These are phyloP conservation scores for Crenuchus spilurus DNA, from an alignment of 2,797 vertebrate genomes.

Conservation along the genomic window DNA sequence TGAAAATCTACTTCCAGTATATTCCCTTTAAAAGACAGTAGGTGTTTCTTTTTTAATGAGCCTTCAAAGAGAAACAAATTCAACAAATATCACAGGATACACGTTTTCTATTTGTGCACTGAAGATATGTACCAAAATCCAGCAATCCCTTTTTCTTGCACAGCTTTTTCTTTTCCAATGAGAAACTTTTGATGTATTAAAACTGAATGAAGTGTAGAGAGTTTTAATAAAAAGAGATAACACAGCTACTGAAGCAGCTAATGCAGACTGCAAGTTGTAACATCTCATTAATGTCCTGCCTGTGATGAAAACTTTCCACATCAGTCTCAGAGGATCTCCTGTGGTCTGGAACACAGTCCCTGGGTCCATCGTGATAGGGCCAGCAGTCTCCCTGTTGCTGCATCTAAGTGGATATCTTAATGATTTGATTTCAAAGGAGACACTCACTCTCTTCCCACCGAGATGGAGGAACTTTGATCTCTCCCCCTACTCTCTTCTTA, in stretches of 20 bases:
- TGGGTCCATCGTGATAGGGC: conserved; percentile 57
- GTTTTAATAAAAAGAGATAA: conserved; percentile 24
- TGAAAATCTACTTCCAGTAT: neutral
- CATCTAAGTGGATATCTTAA: conserved; percentile 65
- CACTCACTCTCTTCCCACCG: conserved; percentile 60
- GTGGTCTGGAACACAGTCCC: conserved; percentile 55
- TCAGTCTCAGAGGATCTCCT: conserved; percentile 47
- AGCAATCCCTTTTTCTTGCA: neutral
- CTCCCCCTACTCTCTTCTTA: conserved; percentile 38
- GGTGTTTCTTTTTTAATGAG: neutral
- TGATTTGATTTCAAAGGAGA: conserved; percentile 72
- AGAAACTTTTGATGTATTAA: conserved; percentile 24
- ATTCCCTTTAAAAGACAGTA: neutral
- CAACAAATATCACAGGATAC: neutral
- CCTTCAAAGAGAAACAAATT: neutral
- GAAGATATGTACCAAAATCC: neutral
- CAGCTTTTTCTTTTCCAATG: neutral
- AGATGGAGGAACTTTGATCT: conserved; percentile 69
- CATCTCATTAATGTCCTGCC: conserved; percentile 23
- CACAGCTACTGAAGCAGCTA: conserved; percentile 16
- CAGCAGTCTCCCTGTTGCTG: conserved; percentile 48
- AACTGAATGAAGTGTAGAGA: conserved; percentile 6
- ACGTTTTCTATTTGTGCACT: neutral
- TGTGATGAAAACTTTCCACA: conserved; percentile 28
- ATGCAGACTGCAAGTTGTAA: conserved; percentile 22